Conservation (phyloP, 2,888 invertebrate genomes). For the Rhodophaea formosa region DNA sequence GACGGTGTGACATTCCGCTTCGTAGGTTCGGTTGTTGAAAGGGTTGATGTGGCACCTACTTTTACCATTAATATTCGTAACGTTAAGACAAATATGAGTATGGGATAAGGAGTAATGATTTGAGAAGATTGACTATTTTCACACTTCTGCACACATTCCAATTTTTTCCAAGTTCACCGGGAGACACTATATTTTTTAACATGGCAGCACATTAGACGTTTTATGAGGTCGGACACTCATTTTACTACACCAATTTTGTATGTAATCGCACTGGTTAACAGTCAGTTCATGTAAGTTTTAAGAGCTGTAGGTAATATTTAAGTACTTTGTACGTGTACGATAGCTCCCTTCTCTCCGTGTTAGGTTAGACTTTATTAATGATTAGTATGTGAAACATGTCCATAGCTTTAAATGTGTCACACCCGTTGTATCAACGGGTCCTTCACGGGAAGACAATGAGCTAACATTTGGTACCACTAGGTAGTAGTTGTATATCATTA, state of each 20-base stretch:
- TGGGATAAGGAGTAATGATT: slow-evolving; percentile 52
- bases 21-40: slow-evolving; percentile 50
- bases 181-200: slow-evolving; percentile 65
- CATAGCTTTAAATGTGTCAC: slow-evolving; percentile 80
- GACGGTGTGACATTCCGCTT: slow-evolving; percentile 53
- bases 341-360: slow-evolving; percentile 75
- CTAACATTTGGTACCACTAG: slow-evolving; percentile 72
- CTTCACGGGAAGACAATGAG: slow-evolving; percentile 66
- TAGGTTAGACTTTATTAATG: slow-evolving; percentile 70
- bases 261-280: slow-evolving; percentile 71
- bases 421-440: slow-evolving; percentile 79
- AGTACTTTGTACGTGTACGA: slow-evolving; percentile 72
- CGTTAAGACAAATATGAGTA: slow-evolving; percentile 43
- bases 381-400: slow-evolving; percentile 77
- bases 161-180: slow-evolving; percentile 61
- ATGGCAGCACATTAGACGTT: slow-evolving; percentile 69
- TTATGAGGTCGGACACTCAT: slow-evolving; percentile 67
- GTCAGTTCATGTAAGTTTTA: slow-evolving; percentile 69
- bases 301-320: slow-evolving; percentile 71
- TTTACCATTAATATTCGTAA: slow-evolving; percentile 45
- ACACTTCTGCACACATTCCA: slow-evolving; percentile 71
- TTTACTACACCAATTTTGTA: slow-evolving; percentile 74
- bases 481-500: slow-evolving; percentile 78
- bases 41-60: slow-evolving; percentile 46
- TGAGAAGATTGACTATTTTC: slow-evolving; percentile 60